Conservation (phyloP, 92 coral and sea anemone species). For the Epizoanthus fatuus region DNA sequence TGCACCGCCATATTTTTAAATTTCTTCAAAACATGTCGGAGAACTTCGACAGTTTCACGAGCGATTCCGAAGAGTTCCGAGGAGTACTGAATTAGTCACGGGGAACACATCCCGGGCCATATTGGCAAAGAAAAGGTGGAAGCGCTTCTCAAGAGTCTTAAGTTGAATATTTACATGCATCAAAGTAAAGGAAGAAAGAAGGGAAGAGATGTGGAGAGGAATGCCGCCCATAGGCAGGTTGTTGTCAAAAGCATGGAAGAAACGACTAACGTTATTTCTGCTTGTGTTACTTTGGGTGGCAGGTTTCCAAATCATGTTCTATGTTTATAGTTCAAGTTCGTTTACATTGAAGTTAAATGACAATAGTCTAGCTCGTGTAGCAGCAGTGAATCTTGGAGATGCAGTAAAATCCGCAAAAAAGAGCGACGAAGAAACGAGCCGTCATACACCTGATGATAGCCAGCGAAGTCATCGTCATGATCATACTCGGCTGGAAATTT, state of each 20-base stretch:
- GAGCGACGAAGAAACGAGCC: too few species aligned
- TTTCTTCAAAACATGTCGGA: background rate
- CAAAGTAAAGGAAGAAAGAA: background rate
- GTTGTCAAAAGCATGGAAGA: constrained; percentile 8
- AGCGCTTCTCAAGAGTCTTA: too few species aligned
- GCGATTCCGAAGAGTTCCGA: background rate
- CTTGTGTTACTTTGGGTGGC: constrained; percentile 22
- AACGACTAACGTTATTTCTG: background rate
- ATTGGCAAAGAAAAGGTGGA: too few species aligned
- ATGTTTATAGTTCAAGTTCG: background rate
- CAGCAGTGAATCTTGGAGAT: background rate
- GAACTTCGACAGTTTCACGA: background rate
- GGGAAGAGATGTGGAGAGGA: background rate
- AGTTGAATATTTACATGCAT: background rate
- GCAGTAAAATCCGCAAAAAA: too few species aligned
- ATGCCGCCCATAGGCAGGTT: background rate
- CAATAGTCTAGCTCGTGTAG: background rate
- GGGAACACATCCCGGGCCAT: too few species aligned
- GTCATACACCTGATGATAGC: too few species aligned
- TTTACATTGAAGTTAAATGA: background rate
- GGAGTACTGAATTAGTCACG: too few species aligned
- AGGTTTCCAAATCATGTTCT: constrained; percentile 1
- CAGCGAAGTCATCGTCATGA: too few species aligned
- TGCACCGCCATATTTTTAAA: constrained; percentile 9
- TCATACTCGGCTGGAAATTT: too few species aligned